phyloP scores from a whole-genome alignment of 2,797 vertebrate genomes.

The Oreochromis grahami region DNA sequence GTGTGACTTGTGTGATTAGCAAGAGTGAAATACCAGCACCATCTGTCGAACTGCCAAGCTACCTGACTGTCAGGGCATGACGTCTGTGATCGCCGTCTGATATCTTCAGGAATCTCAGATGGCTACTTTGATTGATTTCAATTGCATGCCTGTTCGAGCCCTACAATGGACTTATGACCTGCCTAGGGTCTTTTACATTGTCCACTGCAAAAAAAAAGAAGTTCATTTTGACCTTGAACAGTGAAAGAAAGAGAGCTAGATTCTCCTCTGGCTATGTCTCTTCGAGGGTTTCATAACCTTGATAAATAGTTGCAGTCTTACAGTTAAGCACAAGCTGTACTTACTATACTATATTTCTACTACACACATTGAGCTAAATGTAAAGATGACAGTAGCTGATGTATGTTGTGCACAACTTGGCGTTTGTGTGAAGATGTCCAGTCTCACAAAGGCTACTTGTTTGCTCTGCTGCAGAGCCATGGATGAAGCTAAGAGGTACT shows the following conservation, averaged over 20 bases:
- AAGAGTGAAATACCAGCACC: slow-evolving; percentile 49
- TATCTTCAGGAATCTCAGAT: background rate
- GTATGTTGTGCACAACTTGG: background rate
- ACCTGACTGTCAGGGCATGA: slow-evolving; percentile 44
- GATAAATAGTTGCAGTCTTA: background rate
- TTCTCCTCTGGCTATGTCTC: background rate
- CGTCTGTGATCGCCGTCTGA: background rate
- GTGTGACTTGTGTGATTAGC: slow-evolving; percentile 52
- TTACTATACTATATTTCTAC: background rate
- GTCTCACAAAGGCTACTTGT: background rate
- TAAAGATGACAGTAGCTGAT: background rate
- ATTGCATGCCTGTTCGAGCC: background rate
- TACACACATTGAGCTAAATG: background rate
- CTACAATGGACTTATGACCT: background rate
- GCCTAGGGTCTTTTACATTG: background rate
- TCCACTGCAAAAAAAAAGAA: background rate
- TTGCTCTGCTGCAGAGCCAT: background rate
- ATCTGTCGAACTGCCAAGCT: slow-evolving; percentile 43
- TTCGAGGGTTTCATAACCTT: background rate
- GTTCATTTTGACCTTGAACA: background rate
- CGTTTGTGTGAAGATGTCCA: background rate
- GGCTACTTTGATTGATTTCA: background rate
- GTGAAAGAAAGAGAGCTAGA: background rate
- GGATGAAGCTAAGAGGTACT: background rate
- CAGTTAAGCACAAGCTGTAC: background rate